Evolutionary conservation across 2,888 invertebrate genomes (phyloP), one percentile per base, ranked within the genome.

Genomic region (Phortica magna): DNA sequence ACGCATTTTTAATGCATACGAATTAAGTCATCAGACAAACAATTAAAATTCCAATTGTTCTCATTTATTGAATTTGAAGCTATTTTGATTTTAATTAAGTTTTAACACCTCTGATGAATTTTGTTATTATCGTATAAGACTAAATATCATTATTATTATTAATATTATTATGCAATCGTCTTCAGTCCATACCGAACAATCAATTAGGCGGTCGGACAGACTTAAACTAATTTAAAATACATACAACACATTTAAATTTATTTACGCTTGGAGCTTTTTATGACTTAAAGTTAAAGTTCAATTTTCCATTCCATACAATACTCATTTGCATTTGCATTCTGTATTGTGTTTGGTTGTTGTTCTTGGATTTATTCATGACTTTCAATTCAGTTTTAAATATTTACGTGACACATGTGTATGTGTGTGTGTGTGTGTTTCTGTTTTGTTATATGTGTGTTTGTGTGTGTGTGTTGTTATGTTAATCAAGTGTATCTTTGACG

Each of bases 271-370:
- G 22, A 61, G 61, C 61, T 61, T 17, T 55, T 68, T 55, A 71
- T 14, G 53, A 71, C 70, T 71, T 71, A 71, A 53, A 14, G 14
- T 22, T 71, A 55, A 55, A 78, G 75, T 81, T 81, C 80, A 67
- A 71, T 74, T 78, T 73, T 71, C 9, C 65, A 61, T 14, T 77
- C 76, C n/a, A 22, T 12, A 42, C 39, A 10, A 22, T 31, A 31
- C 7, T 48, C 31, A 61, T 59, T 59, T 19, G 59, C 73, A 48
- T 67, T 42, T 68, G 48, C 7, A 61, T 17, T 48, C 42, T 43
- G 48, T 10, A 61, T 17, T 48, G 53, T 43, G 17, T 14, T 65
- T 59, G n/a, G 10, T 22, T 53, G 41, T 43, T 43, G n/a, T 57
- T n/a, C n/a, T n/a, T 71, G 19, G 73, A 57, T 70, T 68, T 48